A percentile compares a stretch with the other conserved stretches of the same genome.
phyloP scores from a whole-genome alignment of 1,140 invertebrate species.

The Gryon sp. region DNA sequence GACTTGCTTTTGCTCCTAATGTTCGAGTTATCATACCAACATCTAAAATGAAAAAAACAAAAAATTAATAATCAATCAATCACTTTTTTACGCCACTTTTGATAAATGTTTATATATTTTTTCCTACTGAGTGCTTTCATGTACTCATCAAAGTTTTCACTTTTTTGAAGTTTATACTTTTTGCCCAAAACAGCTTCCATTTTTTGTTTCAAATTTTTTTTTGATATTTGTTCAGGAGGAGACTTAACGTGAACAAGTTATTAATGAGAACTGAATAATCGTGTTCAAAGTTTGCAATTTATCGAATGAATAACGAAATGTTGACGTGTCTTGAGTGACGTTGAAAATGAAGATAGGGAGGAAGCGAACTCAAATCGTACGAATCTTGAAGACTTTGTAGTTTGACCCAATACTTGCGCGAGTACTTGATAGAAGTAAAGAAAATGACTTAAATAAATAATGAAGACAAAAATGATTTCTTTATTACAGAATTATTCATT shows the following conservation, averaged over 20 bases:
- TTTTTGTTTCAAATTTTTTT: slow-evolving; percentile 21
- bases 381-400: slow-evolving; percentile 59
- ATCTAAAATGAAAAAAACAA: slow-evolving; percentile 78
- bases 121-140: slow-evolving; percentile 91
- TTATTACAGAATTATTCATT: no score
- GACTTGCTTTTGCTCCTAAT: slow-evolving; percentile 86
- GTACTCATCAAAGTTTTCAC: slow-evolving; percentile 92
- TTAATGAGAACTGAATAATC: slow-evolving; percentile 37
- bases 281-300: slow-evolving; percentile 20
- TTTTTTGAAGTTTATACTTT: slow-evolving; percentile 87
- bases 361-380: slow-evolving; percentile 8
- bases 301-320: slow-evolving; percentile 22
- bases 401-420: slow-evolving; percentile 36
- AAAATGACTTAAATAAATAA: no score
- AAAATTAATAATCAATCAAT: slow-evolving; percentile 14
- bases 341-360: slow-evolving; percentile 21
- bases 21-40: slow-evolving; percentile 88
- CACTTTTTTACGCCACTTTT: neutral
- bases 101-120: neutral
- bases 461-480: no score
- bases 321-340: slow-evolving; percentile 35
- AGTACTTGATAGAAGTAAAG: no score
- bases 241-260: neutral
- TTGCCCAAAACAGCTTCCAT: slow-evolving; percentile 80
- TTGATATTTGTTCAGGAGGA: no score